phyloP scores from a whole-genome alignment of 2,113 vertebrate species.

The Eurystomus gularis region DNA sequence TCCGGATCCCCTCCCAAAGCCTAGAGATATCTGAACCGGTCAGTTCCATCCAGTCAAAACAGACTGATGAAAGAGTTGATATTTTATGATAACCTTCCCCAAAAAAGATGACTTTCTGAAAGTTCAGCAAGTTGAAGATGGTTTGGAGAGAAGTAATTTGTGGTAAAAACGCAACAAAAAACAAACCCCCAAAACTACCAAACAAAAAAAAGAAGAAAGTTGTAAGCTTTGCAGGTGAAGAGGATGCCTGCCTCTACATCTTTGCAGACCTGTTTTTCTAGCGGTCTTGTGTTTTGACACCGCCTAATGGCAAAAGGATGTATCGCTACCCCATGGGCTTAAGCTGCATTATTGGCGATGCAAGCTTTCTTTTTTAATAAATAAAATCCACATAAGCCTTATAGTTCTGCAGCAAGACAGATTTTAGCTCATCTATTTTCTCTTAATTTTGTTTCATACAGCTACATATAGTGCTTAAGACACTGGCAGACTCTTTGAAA shows the following conservation, averaged over 20 bases:
- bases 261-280: neutral
- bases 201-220: neutral
- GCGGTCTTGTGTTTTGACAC: neutral
- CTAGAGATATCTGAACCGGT: neutral
- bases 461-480: constrained; percentile 38
- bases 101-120: neutral
- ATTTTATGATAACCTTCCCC: neutral
- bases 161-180: no score
- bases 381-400: constrained; percentile 1
- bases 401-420: constrained; percentile 7
- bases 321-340: neutral
- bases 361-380: neutral
- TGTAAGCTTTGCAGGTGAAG: neutral
- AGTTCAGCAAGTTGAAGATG: neutral
- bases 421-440: constrained; percentile 20
- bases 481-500: neutral
- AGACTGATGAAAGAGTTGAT: neutral
- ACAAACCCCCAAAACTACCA: no score
- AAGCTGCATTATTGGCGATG: neutral
- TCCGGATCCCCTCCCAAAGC: neutral
- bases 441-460: constrained; percentile 16
- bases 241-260: neutral
- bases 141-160: neutral
- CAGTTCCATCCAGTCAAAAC: neutral
- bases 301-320: neutral